phyloP scores from a whole-genome alignment of 1,140 invertebrate genomes.

The Leucophenga varia region DNA sequence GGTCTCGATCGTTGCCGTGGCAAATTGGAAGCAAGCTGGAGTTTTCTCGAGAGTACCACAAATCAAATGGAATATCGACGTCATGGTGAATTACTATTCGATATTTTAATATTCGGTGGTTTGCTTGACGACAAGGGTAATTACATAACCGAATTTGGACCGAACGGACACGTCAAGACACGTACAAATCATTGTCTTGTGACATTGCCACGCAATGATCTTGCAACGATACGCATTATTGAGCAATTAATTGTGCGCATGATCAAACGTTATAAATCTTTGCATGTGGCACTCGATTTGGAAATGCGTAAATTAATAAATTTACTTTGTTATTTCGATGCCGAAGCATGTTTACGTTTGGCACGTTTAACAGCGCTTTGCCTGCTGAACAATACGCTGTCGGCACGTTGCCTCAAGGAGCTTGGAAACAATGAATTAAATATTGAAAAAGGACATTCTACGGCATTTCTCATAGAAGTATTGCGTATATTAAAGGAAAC shows the following conservation, averaged over 20 bases:
- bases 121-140: too few species aligned
- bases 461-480: slow-evolving; percentile 12
- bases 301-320: slow-evolving; percentile 2
- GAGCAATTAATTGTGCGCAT: slow-evolving; percentile 10
- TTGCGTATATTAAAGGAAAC: slow-evolving; percentile 9
- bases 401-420: not conserved
- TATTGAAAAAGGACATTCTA: slow-evolving; percentile 12
- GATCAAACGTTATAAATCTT: slow-evolving; percentile 2
- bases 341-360: not conserved
- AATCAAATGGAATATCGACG: slow-evolving; percentile 2
- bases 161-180: too few species aligned
- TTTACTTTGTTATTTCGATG: slow-evolving; percentile 2
- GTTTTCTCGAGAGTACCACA: slow-evolving; percentile 10
- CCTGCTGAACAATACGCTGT: slow-evolving; percentile 1
- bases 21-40: slow-evolving; percentile 17
- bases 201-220: not conserved
- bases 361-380: slow-evolving; percentile 4
- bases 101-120: slow-evolving; percentile 13
- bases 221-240: slow-evolving; percentile 7
- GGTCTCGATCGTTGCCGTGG: slow-evolving; percentile 10
- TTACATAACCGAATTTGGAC: too few species aligned
- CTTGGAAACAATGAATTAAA: slow-evolving; percentile 4
- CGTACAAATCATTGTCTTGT: slow-evolving; percentile 7
- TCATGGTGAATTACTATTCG: not conserved
- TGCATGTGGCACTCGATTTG: slow-evolving; percentile 1